A percentile compares a stretch with the other conserved stretches of the same genome.
These are phyloP conservation scores for Leucopternis melanops DNA, from an alignment of 2,113 vertebrate genomes.

Conservation along the genomic window DNA sequence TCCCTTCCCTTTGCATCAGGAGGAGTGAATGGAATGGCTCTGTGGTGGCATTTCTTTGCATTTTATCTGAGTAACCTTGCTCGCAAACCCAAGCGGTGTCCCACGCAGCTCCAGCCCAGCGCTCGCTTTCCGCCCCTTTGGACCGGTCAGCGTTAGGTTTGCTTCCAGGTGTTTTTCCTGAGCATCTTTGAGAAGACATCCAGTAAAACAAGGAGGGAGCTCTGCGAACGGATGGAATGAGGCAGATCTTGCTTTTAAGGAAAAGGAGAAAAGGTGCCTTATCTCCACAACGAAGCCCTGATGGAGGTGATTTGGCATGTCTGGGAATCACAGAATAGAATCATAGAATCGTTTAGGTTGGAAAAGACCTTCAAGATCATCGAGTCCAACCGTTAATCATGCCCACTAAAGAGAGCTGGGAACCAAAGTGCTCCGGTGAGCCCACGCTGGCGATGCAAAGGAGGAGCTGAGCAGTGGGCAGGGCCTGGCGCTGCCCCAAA, in stretches of 20 bases:
- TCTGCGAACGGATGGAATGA: background rate
- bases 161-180: background rate
- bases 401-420: background rate
- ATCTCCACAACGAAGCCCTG: background rate
- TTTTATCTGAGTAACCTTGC: background rate
- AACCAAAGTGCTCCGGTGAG: accelerated
- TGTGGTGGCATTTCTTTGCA: background rate
- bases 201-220: background rate
- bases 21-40: accelerated
- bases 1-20: background rate
- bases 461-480: background rate
- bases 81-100: background rate
- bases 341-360: too few species aligned
- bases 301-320: background rate
- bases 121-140: background rate
- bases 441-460: accelerated
- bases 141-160: background rate
- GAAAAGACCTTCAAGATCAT: too few species aligned
- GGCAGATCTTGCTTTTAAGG: background rate
- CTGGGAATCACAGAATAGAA: background rate
- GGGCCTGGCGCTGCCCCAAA: background rate
- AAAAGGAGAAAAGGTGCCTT: background rate
- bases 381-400: too few species aligned
- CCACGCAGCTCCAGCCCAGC: background rate
- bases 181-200: background rate